A percentile compares a stretch with the other conserved stretches of the same genome.
Conservation (phyloP, 2,797 vertebrate genomes). For the Phrynocephalus forsythii region DNA sequence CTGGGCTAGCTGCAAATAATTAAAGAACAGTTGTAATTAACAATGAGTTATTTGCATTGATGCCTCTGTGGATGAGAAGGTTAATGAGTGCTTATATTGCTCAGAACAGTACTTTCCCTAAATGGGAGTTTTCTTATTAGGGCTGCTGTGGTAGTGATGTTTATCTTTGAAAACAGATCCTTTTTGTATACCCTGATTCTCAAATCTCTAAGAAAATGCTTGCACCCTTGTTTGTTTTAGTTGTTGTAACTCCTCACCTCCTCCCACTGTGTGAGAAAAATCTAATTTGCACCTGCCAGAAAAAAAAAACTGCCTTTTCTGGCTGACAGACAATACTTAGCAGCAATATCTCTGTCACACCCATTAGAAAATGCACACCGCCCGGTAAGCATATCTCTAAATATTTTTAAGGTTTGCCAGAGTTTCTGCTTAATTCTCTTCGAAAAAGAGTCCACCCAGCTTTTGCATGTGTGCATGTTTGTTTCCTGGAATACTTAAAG, state of each 20-base stretch:
- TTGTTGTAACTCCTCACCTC: slow-evolving; percentile 48
- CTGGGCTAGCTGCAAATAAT: no score
- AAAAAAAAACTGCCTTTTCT: slow-evolving; percentile 37
- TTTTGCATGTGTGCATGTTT: background rate
- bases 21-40: no score
- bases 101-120: background rate
- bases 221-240: slow-evolving; percentile 37
- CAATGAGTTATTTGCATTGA: no score
- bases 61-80: background rate
- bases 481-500: background rate
- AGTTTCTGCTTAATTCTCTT: background rate
- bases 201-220: slow-evolving; percentile 3
- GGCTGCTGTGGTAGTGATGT: background rate
- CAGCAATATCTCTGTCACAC: slow-evolving; percentile 26
- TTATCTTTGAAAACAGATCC: background rate
- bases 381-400: slow-evolving; percentile 32
- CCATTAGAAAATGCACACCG: slow-evolving; percentile 42
- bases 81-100: background rate
- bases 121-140: background rate
- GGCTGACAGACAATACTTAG: slow-evolving; percentile 15
- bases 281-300: slow-evolving; percentile 45
- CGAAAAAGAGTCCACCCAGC: background rate
- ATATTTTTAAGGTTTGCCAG: slow-evolving; percentile 24
- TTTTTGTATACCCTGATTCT: background rate
- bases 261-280: slow-evolving; percentile 38